Base-by-base conservation (phyloP, 2,888 invertebrate genomes). In the Eilema sororculum region DNA sequence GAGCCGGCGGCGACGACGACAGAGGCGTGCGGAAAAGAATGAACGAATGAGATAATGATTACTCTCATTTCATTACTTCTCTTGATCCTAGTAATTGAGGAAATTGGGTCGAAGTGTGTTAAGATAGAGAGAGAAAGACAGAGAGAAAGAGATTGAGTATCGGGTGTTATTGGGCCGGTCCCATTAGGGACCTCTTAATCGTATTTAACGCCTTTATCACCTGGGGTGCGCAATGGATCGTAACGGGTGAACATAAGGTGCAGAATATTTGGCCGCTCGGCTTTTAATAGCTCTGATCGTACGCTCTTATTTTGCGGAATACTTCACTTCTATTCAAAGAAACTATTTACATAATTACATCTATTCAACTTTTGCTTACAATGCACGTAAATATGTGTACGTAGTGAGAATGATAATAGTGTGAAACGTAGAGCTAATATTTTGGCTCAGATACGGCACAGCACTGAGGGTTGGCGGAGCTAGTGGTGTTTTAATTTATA, bases 61-160 rank as follows among this genome's bases (percentile, higher is more conserved):
- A 93, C 90, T 93, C 89, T 91, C 93, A 93, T 95, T 94, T 94
- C 94, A 95, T 94, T 94, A 94, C 92, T 91, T 91, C 91, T 90
- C 90, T 92, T 93, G 93, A 95, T 94, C 94, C 93, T 87, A 84
- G 93, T 94, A 93, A 95, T 94, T 94, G 94, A 91, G 93, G 90
- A 93, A 95, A 94, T 93, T 93, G 91, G 93, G 91, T 89, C 91
- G 90, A 90, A 91, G 91, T 89, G 90, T 90, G 92, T 92, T 93
- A 91, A 91, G 90, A 89, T 86, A 41, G 41, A 85, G 87, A 87
- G 88, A 91, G 89, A 16, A 16, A 41, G 13, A 41, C 4, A 41
- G 13, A 41, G 90, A 89, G 86, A 84, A 87, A 87, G 88, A 91
- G 89, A 89, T 85, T 85, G 87, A 87, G 88, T 90, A 91, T 89